These are phyloP conservation scores for Scomber japonicus DNA, from an alignment of 2,113 vertebrate species.

Conservation along the genomic window DNA sequence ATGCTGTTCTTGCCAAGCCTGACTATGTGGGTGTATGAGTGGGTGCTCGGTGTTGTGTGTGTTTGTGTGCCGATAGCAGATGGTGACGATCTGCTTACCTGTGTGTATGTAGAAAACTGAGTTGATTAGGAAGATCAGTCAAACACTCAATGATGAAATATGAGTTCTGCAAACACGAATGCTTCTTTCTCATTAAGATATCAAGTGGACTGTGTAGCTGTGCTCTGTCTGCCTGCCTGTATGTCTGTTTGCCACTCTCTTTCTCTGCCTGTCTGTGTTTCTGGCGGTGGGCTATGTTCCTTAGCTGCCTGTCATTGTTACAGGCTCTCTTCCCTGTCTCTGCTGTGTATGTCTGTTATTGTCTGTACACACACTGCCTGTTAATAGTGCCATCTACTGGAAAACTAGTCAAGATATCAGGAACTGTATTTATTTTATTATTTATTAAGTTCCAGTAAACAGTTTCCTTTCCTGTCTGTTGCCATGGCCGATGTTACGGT, in stretches of 20 bases:
- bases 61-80: slow-evolving; percentile 33
- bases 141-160: slow-evolving; percentile 37
- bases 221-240: neutral
- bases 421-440: too few species aligned
- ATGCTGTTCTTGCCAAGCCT: slow-evolving; percentile 43
- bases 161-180: slow-evolving; percentile 15
- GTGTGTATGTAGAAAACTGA: slow-evolving; percentile 24
- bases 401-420: too few species aligned
- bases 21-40: slow-evolving; percentile 30
- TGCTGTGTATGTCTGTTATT: neutral
- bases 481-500: too few species aligned
- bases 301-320: neutral
- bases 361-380: neutral
- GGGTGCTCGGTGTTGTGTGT: slow-evolving; percentile 13
- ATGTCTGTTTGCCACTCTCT: too few species aligned
- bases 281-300: too few species aligned
- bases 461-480: too few species aligned
- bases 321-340: neutral
- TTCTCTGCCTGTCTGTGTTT: too few species aligned
- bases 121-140: slow-evolving; percentile 36
- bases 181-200: slow-evolving; percentile 20
- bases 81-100: slow-evolving; percentile 51
- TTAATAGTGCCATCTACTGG: slow-evolving; percentile 37
- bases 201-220: neutral
- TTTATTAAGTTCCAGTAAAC: too few species aligned